These are phyloP conservation scores for Aegotheles bennettii DNA, from an alignment of 2,113 vertebrate species.

Conservation along the genomic window DNA sequence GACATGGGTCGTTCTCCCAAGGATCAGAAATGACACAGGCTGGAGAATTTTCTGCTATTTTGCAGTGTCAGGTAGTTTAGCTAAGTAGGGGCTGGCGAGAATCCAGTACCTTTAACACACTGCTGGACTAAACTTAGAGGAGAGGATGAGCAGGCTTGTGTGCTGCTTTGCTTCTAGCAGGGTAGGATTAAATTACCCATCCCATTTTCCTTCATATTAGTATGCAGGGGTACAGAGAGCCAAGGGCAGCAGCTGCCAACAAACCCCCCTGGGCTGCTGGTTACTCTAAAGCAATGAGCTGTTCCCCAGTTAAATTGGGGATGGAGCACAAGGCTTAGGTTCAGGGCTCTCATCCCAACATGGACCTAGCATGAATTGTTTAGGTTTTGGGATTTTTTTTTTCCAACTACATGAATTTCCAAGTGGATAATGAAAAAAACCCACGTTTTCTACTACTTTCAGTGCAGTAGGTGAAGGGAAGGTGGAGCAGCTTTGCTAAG, in stretches of 20 bases:
- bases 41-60: neutral
- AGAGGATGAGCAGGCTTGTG: constrained; percentile 25
- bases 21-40: neutral
- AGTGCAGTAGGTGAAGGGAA: neutral
- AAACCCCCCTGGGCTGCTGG: neutral
- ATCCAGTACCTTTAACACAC: constrained; percentile 39
- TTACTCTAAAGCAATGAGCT: neutral
- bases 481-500: neutral
- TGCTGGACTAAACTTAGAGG: constrained; percentile 26
- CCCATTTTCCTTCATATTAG: neutral
- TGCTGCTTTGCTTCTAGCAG: neutral
- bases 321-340: neutral
- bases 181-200: constrained; percentile 27
- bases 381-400: neutral
- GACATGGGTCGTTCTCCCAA: neutral
- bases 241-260: neutral
- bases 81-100: constrained; percentile 23
- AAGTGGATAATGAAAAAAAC: neutral
- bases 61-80: constrained; percentile 46
- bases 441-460: neutral
- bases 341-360: neutral
- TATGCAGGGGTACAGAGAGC: neutral
- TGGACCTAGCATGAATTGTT: neutral
- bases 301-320: neutral
- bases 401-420: neutral